Evolutionary conservation across 2,113 vertebrate species (phyloP).

Genomic region (Stegostoma tigrinum): DNA sequence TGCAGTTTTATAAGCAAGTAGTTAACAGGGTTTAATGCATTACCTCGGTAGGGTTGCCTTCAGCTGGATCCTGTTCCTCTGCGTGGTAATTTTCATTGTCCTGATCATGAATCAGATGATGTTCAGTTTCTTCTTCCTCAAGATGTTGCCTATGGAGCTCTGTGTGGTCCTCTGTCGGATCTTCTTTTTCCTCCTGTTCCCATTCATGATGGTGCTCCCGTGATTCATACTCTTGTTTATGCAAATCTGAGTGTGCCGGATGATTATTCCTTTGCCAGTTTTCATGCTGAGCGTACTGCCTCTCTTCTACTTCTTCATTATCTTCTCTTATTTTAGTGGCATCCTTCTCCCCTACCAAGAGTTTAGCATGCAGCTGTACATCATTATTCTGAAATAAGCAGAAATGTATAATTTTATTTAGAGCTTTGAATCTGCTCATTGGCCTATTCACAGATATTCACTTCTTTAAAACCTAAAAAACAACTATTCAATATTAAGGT

Average conservation of each 20-base stretch:
- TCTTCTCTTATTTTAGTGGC: background rate
- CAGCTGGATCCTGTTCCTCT: background rate
- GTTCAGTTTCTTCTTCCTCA: constrained; percentile 14
- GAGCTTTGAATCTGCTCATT: background rate
- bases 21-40: background rate
- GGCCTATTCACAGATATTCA: background rate
- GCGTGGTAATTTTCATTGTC: background rate
- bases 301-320: too few relatives aligned
- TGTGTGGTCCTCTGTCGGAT: constrained; percentile 37
- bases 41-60: background rate
- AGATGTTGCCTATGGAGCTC: background rate
- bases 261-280: constrained; percentile 49
- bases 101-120: background rate
- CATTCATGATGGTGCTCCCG: background rate
- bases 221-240: constrained; percentile 67
- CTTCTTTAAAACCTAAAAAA: background rate
- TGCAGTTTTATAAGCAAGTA: background rate
- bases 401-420: background rate
- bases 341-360: background rate
- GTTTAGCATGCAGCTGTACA: background rate
- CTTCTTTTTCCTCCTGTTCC: constrained; percentile 52
- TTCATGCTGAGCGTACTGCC: background rate
- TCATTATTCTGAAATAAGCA: background rate
- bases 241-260: constrained; percentile 72
- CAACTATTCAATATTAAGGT: background rate